These are phyloP conservation scores for Subacronicta megacephala DNA, from an alignment of 2,888 invertebrate species.

Conservation along the genomic window DNA sequence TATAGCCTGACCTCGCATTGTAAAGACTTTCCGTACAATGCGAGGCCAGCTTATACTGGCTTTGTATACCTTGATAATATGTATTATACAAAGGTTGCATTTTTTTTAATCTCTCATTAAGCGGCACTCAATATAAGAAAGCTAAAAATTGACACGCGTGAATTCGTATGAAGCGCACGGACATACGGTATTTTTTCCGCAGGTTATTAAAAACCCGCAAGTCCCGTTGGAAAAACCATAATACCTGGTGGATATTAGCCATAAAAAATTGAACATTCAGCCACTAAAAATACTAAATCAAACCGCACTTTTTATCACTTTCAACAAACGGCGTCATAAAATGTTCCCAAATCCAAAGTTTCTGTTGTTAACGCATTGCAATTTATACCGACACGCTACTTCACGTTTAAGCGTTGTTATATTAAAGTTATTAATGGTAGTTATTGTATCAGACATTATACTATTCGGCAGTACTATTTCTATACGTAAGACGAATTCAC, in stretches of 20 bases:
- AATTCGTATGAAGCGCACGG: too few relatives aligned
- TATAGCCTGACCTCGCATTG: too few relatives aligned
- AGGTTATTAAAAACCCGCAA: too few relatives aligned
- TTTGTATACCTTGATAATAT: too few relatives aligned
- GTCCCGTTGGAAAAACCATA: too few relatives aligned
- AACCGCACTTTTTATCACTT: slow-evolving; percentile 24
- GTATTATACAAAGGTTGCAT: too few relatives aligned
- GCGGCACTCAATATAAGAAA: too few relatives aligned
- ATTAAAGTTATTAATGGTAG: slow-evolving; percentile 40
- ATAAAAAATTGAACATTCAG: slow-evolving; percentile 14
- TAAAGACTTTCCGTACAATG: too few relatives aligned
- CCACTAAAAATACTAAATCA: slow-evolving; percentile 23
- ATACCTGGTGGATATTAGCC: slow-evolving; percentile 2
- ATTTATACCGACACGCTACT: slow-evolving; percentile 42
- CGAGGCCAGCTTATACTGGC: too few relatives aligned
- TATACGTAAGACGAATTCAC: neutral
- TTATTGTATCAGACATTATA: slow-evolving; percentile 19
- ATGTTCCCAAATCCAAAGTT: slow-evolving; percentile 36
- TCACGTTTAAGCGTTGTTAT: slow-evolving; percentile 41
- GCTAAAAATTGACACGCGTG: too few relatives aligned
- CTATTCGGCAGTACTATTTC: slow-evolving; percentile 8
- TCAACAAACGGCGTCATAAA: slow-evolving; percentile 15
- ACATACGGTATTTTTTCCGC: too few relatives aligned
- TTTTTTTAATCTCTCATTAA: too few relatives aligned
- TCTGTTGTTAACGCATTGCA: slow-evolving; percentile 23